phyloP scores from a whole-genome alignment of 2,113 vertebrate genomes.

The Aspiorhynchus laticeps region DNA sequence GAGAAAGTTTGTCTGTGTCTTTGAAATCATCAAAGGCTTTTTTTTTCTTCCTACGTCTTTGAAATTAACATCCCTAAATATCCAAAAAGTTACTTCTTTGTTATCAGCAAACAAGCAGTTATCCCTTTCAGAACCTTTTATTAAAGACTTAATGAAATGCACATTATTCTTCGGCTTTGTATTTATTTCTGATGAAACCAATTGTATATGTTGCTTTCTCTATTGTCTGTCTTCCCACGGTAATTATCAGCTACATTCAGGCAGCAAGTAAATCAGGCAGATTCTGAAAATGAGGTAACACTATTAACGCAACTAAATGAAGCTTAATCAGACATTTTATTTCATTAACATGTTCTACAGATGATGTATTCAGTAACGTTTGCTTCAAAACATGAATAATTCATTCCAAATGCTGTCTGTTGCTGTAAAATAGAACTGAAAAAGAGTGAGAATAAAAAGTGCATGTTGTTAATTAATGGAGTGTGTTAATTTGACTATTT shows the following conservation, averaged over 20 bases:
- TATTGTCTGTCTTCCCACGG: constrained; percentile 6
- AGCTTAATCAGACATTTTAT: constrained; percentile 32
- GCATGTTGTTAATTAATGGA: constrained; percentile 19
- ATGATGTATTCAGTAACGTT: constrained; percentile 13
- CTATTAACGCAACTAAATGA: constrained; percentile 9
- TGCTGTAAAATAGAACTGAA: not conserved
- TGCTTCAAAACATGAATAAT: constrained; percentile 9
- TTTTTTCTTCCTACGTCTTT: not conserved
- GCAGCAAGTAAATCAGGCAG: not conserved
- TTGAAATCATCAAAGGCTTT: constrained; percentile 26
- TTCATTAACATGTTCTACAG: constrained; percentile 15
- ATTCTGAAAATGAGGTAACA: constrained; percentile 1
- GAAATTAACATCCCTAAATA: constrained; percentile 17
- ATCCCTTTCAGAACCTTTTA: constrained; percentile 19
- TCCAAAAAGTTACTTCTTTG: not conserved
- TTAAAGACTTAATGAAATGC: constrained; percentile 11
- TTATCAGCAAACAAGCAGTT: constrained; percentile 18
- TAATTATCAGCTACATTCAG: not conserved
- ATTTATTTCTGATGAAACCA: constrained; percentile 14
- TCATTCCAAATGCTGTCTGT: constrained; percentile 12
- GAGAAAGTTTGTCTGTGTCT: not conserved
- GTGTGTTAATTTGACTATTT: constrained; percentile 6
- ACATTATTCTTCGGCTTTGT: constrained; percentile 18
- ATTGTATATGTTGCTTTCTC: not conserved
- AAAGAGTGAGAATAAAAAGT: not conserved